Base-by-base conservation (phyloP, 2,797 vertebrate species). In the Lacerta viridis region DNA sequence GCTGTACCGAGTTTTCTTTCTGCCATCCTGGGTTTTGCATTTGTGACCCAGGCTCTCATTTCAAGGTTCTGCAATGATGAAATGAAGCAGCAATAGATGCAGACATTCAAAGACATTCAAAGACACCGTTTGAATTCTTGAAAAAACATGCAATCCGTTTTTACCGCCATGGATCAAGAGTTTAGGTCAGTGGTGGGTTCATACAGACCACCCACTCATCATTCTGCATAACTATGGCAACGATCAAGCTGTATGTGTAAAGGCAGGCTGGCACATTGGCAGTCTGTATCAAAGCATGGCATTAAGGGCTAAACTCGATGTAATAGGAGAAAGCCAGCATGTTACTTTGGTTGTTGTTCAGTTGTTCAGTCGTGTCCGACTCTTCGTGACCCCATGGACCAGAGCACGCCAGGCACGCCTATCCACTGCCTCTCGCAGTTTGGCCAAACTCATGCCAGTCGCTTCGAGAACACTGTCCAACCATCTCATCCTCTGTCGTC, bases 1-100 rank as follows among this genome's bases (percentile, higher is more conserved):
- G 84, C 78, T 55, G 33, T 82, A 68, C 69, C n/a, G 88, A 76
- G 33, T 81, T 89, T 50, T 75, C 25, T 33, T 85, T 75, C 17
- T 10, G 6, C 7, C 39, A 10, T 8, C 27, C 20, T 79, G 17
- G 29, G 13, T 8, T 72, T 43, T 23, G 1, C 41, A 7, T 1
- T n/a, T 50, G 36, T 4, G 13, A 74, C 39, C 36, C 46, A 39
- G 76, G 18, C 36, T 69, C 66, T 84, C 20, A 41, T 33, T 41
- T 71, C 64, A 80, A 29, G 66, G 15, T 64, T 46, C 50, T 66
- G 59, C 3, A 36, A 8, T 17, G 59, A 66, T 46, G 39, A 80
- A 75, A 66, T 50, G 8, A 66, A 25, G n/a, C 10, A 39, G 77
- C 23, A 64, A 64, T 43, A 61, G 33, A 11, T 25, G 25, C 9